Conservation (phyloP, 1,140 invertebrate genomes). For the Cydia strobilella region DNA sequence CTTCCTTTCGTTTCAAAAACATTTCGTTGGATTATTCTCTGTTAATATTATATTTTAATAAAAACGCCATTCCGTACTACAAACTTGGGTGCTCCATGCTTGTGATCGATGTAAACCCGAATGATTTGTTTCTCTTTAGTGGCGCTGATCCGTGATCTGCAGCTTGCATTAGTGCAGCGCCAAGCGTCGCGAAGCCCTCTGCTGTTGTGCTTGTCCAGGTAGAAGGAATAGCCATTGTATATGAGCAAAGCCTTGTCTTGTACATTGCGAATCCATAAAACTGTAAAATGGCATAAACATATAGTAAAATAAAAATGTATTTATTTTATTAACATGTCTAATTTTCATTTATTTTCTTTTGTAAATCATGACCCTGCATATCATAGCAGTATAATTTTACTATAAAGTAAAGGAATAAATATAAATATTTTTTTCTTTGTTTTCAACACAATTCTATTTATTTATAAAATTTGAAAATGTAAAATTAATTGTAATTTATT, state of each 20-base stretch:
- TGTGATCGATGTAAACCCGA: neutral
- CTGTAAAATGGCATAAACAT: neutral
- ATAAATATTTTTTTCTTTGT: no score
- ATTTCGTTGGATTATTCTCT: no score
- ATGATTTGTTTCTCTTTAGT: neutral
- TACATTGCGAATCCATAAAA: neutral
- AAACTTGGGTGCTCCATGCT: neutral
- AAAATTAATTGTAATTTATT: no score
- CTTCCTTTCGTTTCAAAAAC: no score
- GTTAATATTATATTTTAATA: neutral
- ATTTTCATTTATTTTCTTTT: no score
- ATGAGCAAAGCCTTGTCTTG: neutral
- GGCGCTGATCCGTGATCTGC: neutral
- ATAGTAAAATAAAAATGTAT: neutral
- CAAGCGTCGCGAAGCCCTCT: neutral
- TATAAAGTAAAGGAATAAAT: no score
- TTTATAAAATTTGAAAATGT: no score
- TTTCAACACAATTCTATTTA: no score
- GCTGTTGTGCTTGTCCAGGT: slow-evolving; percentile 5
- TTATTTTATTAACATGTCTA: no score
- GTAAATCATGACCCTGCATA: no score
- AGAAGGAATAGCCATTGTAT: neutral
- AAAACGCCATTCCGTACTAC: neutral
- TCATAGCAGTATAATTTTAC: no score
- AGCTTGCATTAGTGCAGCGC: neutral